A percentile compares a stretch with the other conserved stretches of the same genome.
Conservation (phyloP, 1,140 invertebrate genomes). For the Drosophila saltans region DNA sequence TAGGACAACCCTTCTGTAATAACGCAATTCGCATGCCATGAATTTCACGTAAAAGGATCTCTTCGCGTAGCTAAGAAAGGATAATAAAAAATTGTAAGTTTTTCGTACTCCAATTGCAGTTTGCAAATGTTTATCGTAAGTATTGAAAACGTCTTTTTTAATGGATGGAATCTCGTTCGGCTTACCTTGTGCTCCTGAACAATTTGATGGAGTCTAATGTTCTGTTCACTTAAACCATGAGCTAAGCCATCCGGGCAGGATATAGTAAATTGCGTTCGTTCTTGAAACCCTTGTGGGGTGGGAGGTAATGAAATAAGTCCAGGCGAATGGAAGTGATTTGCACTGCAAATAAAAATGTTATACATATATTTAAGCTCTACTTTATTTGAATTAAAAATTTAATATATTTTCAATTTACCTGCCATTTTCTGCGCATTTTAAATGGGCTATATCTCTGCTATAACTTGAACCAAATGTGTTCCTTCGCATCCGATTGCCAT, state of each 20-base stretch:
- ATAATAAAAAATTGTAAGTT: slow-evolving; percentile 37
- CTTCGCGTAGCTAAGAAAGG: slow-evolving; percentile 86
- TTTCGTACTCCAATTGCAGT: no score
- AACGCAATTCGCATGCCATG: slow-evolving; percentile 88
- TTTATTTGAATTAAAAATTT: not conserved
- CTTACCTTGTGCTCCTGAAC: slow-evolving; percentile 90
- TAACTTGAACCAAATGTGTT: slow-evolving; percentile 59
- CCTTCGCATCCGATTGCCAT: slow-evolving; percentile 43
- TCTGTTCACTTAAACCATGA: slow-evolving; percentile 90
- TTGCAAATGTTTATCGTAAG: no score
- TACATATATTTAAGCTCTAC: not conserved
- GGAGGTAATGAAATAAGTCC: slow-evolving; percentile 72
- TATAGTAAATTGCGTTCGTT: slow-evolving; percentile 66
- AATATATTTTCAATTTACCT: slow-evolving; percentile 25
- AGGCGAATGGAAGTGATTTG: slow-evolving; percentile 49
- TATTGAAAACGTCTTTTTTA: no score
- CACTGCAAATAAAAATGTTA: slow-evolving; percentile 31
- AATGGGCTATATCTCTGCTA: slow-evolving; percentile 48
- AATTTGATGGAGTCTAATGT: slow-evolving; percentile 91
- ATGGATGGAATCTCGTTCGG: no score
- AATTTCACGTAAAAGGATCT: slow-evolving; percentile 88
- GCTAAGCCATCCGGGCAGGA: slow-evolving; percentile 91
- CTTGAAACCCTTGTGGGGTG: slow-evolving; percentile 66
- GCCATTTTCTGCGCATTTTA: slow-evolving; percentile 47
- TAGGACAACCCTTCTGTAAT: slow-evolving; percentile 88